phyloP scores from a whole-genome alignment of 2,888 invertebrate species.

The Aphidoletes aphidimyza region DNA sequence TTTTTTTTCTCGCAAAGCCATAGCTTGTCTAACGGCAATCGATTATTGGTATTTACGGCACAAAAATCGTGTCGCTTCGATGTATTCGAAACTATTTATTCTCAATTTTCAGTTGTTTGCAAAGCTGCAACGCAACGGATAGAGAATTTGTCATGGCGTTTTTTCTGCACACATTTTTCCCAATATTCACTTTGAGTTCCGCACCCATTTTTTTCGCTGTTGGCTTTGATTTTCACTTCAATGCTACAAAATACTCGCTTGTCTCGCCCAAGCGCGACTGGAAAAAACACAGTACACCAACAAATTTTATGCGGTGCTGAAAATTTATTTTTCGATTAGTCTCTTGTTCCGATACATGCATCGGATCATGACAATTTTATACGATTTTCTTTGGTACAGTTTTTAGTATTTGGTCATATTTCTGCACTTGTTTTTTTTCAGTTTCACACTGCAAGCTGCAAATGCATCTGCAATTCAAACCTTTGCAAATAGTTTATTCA shows the following conservation, averaged over 20 bases:
- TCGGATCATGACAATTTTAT: neutral
- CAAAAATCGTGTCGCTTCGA: neutral
- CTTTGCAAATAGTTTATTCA: too few species aligned
- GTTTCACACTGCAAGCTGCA: too few species aligned
- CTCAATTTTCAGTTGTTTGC: conserved; percentile 16
- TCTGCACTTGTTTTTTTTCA: neutral
- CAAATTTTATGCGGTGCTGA: neutral
- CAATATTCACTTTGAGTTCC: neutral
- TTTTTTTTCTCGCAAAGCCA: too few species aligned
- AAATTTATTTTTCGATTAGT: neutral
- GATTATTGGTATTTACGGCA: too few species aligned
- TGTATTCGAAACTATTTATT: neutral
- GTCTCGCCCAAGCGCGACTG: too few species aligned
- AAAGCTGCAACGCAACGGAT: neutral
- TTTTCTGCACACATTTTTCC: neutral
- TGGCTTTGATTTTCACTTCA: too few species aligned
- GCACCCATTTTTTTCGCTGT: neutral
- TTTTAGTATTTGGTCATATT: neutral
- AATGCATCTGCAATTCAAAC: too few species aligned
- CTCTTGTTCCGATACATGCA: neutral
- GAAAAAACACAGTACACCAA: too few species aligned
- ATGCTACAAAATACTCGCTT: too few species aligned
- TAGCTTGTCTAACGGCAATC: too few species aligned
- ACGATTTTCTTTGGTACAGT: neutral
- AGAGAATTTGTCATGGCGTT: neutral